Evolutionary conservation across 1,140 invertebrate species (phyloP).

Genomic region (Neodiprion lecontei): DNA sequence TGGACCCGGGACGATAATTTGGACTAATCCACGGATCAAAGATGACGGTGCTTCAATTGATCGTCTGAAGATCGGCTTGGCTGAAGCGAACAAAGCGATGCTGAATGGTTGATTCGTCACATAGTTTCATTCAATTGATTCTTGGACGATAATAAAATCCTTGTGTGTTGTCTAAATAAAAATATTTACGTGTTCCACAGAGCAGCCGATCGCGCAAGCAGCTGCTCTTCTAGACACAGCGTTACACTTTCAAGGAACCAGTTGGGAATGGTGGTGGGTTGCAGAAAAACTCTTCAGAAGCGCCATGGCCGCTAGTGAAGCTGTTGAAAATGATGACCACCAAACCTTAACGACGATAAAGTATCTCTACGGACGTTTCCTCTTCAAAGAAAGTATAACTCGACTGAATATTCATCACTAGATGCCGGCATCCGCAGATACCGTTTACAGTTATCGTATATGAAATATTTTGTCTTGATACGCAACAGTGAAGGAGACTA

Average conservation of each 20-base stretch:
- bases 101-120: conserved; percentile 10
- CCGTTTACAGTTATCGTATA: background rate
- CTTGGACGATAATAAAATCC: background rate
- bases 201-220: conserved; percentile 52
- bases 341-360: conserved; percentile 58
- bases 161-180: too few relatives aligned
- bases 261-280: conserved; percentile 66
- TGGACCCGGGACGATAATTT: conserved; percentile 55
- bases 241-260: conserved; percentile 56
- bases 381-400: conserved; percentile 61
- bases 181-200: conserved; percentile 37
- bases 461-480: background rate
- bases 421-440: background rate
- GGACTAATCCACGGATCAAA: conserved; percentile 48
- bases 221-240: conserved; percentile 56
- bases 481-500: conserved; percentile 41
- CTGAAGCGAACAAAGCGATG: conserved; percentile 54
- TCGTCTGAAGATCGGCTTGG: conserved; percentile 53
- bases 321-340: conserved; percentile 55
- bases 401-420: background rate
- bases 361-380: conserved; percentile 64
- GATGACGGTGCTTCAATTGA: conserved; percentile 56
- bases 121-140: background rate
- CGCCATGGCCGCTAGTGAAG: conserved; percentile 52
- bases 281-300: conserved; percentile 64